Evolutionary conservation across 2,113 vertebrate species (phyloP), one percentile per base, ranked within the genome.

Genomic region (Chionomys nivalis): DNA sequence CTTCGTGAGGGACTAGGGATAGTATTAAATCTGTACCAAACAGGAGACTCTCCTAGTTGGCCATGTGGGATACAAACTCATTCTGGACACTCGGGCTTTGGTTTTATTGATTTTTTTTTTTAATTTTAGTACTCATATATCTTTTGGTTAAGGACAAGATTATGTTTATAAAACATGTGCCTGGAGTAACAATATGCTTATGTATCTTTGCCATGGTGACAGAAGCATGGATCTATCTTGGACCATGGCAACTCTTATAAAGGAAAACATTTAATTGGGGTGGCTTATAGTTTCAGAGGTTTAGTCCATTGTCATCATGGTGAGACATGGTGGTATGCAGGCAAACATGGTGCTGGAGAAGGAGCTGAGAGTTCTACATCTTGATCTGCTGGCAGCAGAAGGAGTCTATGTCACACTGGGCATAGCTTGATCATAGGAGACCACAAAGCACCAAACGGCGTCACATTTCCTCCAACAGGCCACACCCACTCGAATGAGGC

Each of bases 111-210:
- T 70, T 95, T 76, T 55, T 55, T 49, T 16, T 75, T 44, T 44
- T 44, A 44, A 70, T 94, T 44, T 86, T 89, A 92, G 47, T 49
- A 65, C 14, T 91, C 4, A 16, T 61, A 65, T 87, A 87, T 95
- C 39, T 95, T 95, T 94, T 93, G 19, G 49, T 81, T 76, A 77
- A 89, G 24, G 39, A 73, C 8, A 77, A 19, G 33, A 66, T 63
- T 39, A 7, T 52, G 58, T 79, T 78, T 94, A 47, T 87, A 65
- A 90, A 55, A 52, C 75, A 49, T 79, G 55, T 44, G 70, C 85
- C 90, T 88, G 89, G 87, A 88, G 47, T 79, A 90, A 73, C 68
- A 93, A 90, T n/a, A 52, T 70, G 36, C 16, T 17, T 55, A 14
- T 55, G 52, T 52, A 55, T 17, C 49, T 90, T 81, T 92, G 52